A percentile compares a stretch with the other conserved stretches of the same genome.
Evolutionary conservation across 2,797 vertebrate species (phyloP).

Genomic region (Macropodus opercularis): DNA sequence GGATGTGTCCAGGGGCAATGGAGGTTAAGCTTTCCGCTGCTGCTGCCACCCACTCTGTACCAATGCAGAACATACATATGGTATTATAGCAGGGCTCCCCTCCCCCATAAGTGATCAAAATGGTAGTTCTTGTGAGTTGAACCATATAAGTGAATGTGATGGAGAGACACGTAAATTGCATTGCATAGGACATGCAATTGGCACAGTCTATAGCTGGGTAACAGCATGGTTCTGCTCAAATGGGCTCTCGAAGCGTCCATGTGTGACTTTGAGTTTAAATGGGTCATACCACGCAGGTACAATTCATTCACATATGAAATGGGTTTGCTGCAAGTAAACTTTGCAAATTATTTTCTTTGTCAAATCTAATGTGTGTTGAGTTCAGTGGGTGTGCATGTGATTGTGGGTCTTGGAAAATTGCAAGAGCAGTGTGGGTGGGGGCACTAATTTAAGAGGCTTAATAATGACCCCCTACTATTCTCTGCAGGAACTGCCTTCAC

Average conservation of each 20-base stretch:
- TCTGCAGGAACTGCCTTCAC: conserved; percentile 78
- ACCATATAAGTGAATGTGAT: conserved; percentile 78
- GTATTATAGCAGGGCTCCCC: conserved; percentile 39
- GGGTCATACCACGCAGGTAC: conserved; percentile 68
- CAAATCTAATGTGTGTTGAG: conserved; percentile 52
- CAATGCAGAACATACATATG: conserved; percentile 34
- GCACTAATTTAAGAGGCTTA: conserved; percentile 80
- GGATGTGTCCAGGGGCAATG: conserved; percentile 55
- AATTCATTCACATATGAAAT: conserved; percentile 78
- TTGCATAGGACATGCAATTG: conserved; percentile 67
- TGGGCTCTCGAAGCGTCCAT: conserved; percentile 57
- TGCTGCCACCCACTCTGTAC: conserved; percentile 55
- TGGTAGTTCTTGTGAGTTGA: conserved; percentile 75
- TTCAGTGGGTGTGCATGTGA: conserved; percentile 36
- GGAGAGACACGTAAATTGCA: conserved; percentile 81
- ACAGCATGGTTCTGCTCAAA: conserved; percentile 71
- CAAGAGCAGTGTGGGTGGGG: conserved; percentile 59
- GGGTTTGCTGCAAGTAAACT: conserved; percentile 78
- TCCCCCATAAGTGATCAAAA: conserved; percentile 70
- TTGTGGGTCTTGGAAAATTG: conserved; percentile 60
- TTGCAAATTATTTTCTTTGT: conserved; percentile 73
- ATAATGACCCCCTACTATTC: conserved; percentile 80
- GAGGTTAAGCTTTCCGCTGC: conserved; percentile 65
- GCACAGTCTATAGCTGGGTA: conserved; percentile 56
- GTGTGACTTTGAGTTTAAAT: conserved; percentile 72